phyloP scores from a whole-genome alignment of 2,113 vertebrate species.

The Noctilio leporinus region DNA sequence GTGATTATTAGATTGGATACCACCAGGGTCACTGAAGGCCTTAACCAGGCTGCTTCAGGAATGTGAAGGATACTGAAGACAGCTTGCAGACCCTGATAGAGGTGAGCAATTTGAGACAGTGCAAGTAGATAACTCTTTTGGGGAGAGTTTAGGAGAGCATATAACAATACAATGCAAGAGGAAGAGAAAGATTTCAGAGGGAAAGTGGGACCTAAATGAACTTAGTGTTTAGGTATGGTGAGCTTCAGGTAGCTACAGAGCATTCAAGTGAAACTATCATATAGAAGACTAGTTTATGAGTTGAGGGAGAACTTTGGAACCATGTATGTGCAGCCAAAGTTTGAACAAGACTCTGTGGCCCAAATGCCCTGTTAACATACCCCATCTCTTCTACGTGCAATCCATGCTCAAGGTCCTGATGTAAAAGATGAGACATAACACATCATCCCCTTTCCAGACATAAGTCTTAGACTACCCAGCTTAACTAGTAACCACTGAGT shows the following conservation, averaged over 20 bases:
- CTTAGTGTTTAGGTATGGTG: not conserved
- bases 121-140: not conserved
- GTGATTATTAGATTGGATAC: not conserved
- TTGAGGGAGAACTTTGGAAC: not conserved
- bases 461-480: not conserved
- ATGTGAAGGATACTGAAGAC: not conserved
- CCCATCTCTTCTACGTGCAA: not conserved
- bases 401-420: not conserved
- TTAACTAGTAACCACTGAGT: not conserved
- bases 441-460: not conserved
- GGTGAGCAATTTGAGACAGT: not conserved
- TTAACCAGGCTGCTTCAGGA: not conserved
- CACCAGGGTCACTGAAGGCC: not conserved
- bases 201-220: not conserved
- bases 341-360: not conserved
- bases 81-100: not conserved
- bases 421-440: not conserved
- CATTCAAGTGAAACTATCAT: not conserved
- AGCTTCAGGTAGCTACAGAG: not conserved
- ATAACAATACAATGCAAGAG: not conserved
- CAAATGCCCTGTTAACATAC: not conserved
- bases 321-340: not conserved
- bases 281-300: not conserved
- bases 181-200: not conserved
- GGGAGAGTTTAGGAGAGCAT: not conserved